These are phyloP conservation scores for human DNA, from an alignment of 2,113 vertebrate genomes.

Conservation along the genomic window GRCh38 chr4:133227501-133228000, in stretches of 20 bases:
- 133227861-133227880: not conserved
- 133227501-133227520: not conserved
- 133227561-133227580: not conserved
- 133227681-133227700: not conserved
- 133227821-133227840: not conserved
- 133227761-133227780: not conserved
- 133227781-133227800: not conserved
- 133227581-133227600: not conserved
- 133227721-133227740: not conserved
- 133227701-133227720: not conserved
- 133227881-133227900: not conserved
- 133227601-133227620: not conserved
- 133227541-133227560: not conserved
- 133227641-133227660: not conserved
- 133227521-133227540: not conserved
- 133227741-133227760: not conserved
- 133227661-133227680: not conserved
- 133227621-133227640: not conserved
- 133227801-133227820: not conserved
- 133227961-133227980: not conserved
- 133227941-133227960: not conserved
- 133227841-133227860: not conserved
- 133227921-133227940: not conserved
- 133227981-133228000: not conserved
- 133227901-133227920: not conserved